These are phyloP conservation scores for Tiliqua scincoides DNA, from an alignment of 2,113 vertebrate species.

Conservation along the genomic window DNA sequence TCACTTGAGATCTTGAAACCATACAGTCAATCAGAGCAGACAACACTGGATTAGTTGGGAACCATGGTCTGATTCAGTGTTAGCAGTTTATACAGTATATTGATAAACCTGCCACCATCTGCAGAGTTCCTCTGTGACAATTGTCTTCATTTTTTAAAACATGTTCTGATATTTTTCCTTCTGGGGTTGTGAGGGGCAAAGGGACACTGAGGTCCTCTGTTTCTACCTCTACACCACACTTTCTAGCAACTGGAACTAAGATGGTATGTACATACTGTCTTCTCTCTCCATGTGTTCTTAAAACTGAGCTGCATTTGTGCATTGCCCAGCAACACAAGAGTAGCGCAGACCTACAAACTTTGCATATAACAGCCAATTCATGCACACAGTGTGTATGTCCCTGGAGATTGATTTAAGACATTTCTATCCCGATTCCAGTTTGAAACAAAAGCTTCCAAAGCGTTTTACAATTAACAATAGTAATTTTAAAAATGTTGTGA, in stretches of 20 bases:
- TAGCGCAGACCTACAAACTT: neutral
- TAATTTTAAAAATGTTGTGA: no score
- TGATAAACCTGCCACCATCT: neutral
- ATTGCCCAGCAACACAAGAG: neutral
- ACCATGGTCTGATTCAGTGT: no score
- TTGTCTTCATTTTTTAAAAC: neutral
- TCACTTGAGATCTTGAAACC: no score
- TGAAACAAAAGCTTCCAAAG: no score
- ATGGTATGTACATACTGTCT: neutral
- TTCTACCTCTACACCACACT: neutral
- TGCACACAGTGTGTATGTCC: neutral
- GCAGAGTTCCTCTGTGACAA: neutral
- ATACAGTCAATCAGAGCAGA: no score
- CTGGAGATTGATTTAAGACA: neutral
- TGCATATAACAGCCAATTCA: neutral
- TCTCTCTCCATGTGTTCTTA: neutral
- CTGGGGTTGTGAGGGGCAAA: neutral
- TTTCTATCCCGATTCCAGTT: no score
- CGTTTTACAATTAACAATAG: no score
- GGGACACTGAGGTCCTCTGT: neutral
- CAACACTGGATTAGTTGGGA: no score
- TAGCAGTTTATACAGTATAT: neutral
- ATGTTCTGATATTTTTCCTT: neutral
- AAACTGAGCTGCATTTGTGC: neutral
- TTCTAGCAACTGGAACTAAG: neutral